Base-by-base conservation (phyloP, 2,888 invertebrate genomes). In the Andricus quercusramuli region DNA sequence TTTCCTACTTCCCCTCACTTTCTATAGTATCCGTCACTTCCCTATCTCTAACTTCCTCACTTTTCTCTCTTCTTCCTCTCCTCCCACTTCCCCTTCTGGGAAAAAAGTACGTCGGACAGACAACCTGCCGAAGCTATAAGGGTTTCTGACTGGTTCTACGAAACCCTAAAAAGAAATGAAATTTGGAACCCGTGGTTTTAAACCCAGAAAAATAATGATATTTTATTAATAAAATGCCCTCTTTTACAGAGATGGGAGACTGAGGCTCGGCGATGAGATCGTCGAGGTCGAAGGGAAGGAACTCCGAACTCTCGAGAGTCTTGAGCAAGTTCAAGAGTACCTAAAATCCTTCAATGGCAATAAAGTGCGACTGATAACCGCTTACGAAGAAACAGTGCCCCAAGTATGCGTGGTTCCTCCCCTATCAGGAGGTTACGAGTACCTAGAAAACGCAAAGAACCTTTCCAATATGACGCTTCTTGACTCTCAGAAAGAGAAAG, bases 211-310 rank as follows among this genome's bases (percentile, higher is more conserved):
- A 47, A 47, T 15, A 17, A 15, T 41, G 1, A 47, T 17, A 17
- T 47, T 47, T 47, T 17, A 47, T 22, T 59, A 67, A 67, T 13
- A 41, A 47, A 68, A 56, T 78, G 15, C 13, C 20, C 22, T 32
- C 20, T 66, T 44, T 78, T 76, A 67, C 81, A 96, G 97, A 93
- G 97, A 97, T 91, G 97, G 97, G 29, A 95, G 97, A 87, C 94
- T 98, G 83, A 94, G 95, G 88, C 94, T 97, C 81, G 97, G 97
- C 20, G 98, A 98, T 93, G 97, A 98, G 94, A 96, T 98, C 84
- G 96, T 98, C 17, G 97, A 97, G 93, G 96, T 98, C 47, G 98
- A 98, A 92, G 97, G 97, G 15, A 95, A 95, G 89, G 95, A 97
- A 84, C 93, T 98, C 81, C 94, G 96, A 83, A 97, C 96, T 1